A percentile compares a stretch with the other conserved stretches of the same genome.
These are phyloP conservation scores for Drosophila lacertosa DNA, from an alignment of 1,140 invertebrate species.

Conservation along the genomic window DNA sequence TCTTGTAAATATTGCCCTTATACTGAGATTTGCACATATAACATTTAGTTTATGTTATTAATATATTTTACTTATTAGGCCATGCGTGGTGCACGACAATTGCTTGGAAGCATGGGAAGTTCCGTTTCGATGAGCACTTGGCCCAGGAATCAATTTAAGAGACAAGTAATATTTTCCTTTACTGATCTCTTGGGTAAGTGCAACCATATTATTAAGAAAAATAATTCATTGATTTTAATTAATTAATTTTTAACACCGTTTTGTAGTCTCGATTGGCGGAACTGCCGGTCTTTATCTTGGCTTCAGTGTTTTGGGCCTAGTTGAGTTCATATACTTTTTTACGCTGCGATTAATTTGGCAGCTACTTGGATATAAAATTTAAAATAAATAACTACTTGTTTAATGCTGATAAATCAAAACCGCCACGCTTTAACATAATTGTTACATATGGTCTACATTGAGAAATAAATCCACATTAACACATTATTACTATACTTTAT, in stretches of 20 bases:
- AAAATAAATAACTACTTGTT: constrained; percentile 2
- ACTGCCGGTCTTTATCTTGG: constrained; percentile 89
- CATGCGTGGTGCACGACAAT: constrained; percentile 54
- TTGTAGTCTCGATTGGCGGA: constrained; percentile 87
- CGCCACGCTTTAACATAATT: background rate
- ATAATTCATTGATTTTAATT: background rate
- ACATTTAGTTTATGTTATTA: background rate
- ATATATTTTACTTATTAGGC: constrained; percentile 23
- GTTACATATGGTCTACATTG: background rate
- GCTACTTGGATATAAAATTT: constrained; percentile 64
- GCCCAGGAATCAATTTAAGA: constrained; percentile 64
- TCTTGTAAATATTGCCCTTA: constrained; percentile 26
- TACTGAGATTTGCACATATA: background rate
- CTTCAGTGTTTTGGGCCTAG: constrained; percentile 88
- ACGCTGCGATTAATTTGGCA: constrained; percentile 87
- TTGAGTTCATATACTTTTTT: constrained; percentile 88
- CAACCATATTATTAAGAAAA: background rate
- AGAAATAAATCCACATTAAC: background rate
- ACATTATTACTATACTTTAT: no score
- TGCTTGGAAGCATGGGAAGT: constrained; percentile 66
- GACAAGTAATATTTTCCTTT: constrained; percentile 79
- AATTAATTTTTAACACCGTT: background rate
- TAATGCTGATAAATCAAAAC: background rate
- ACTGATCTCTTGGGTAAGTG: constrained; percentile 76
- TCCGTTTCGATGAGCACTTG: constrained; percentile 58